Evolutionary conservation across 2,797 vertebrate genomes (phyloP), one percentile per base, ranked within the genome.

Genomic region (Parambassis ranga): DNA sequence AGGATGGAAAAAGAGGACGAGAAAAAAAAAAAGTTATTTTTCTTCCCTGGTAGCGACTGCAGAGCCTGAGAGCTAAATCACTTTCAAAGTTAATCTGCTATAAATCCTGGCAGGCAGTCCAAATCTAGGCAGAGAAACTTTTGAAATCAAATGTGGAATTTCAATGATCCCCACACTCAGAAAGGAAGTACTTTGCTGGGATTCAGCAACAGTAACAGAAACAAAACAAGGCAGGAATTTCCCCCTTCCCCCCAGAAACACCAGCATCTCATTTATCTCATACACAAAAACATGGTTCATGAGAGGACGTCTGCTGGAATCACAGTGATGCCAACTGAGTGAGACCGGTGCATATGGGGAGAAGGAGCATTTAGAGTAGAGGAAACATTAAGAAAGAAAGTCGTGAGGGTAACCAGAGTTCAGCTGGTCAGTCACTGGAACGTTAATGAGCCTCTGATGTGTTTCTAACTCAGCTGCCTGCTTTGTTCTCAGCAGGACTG

Each of bases 71-170:
- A 84, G 77, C 77, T 85, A 81, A 89, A 87, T 87, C 81, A 81
- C 85, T 84, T 77, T 84, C 70, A 83, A 87, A 88, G 76, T 83
- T 84, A 87, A 91, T 90, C 82, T 82, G 83, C 75, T 81, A 48
- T 79, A 86, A 85, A 88, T 88, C 86, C 84, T 76, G 64, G 56
- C 75, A 79, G 82, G 65, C 83, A 47, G 59, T 71, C 61, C 49
- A 79, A 81, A 84, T 84, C 79, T 66, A 74, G 38, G 64, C 83
- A 57, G 78, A 84, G 61, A 73, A 89, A 85, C 80, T 80, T 80
- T 70, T 79, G 55, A 81, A 84, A 84, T 81, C 67, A 77, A 84
- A 86, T 64, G 53, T 28, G 13, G 71, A 87, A 83, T 87, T 75
- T 71, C 68, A 85, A 82, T 75, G 73, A 81, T 80, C 4, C 47